A percentile compares a stretch with the other conserved stretches of the same genome.
Evolutionary conservation across 2,888 invertebrate genomes (phyloP).

Genomic region (Poecilobothrus nobilitatus): DNA sequence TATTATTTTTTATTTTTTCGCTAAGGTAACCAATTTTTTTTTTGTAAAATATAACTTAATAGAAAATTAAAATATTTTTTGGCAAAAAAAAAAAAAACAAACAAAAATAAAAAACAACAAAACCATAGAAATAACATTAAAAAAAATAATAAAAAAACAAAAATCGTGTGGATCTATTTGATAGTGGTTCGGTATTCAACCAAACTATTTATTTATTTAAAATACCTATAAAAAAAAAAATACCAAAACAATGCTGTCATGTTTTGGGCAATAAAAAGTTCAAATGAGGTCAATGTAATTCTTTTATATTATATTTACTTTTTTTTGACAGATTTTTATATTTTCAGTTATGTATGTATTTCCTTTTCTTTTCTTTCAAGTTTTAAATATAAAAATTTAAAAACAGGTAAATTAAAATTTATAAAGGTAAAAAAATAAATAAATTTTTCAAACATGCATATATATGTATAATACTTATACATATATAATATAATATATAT

Average conservation of each 20-base stretch:
- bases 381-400: not conserved
- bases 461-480: too few relatives aligned
- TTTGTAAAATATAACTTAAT: too few relatives aligned
- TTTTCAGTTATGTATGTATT: too few relatives aligned
- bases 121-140: not conserved
- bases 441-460: too few relatives aligned
- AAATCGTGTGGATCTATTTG: not conserved
- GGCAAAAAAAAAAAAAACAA: not conserved
- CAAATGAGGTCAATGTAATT: constrained; percentile 1
- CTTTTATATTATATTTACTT: not conserved
- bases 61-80: not conserved
- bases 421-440: too few relatives aligned
- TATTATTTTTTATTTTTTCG: too few relatives aligned
- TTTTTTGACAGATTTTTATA: not conserved
- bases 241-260: not conserved
- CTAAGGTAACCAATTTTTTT: too few relatives aligned
- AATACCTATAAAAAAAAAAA: not conserved
- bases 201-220: too few relatives aligned
- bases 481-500: too few relatives aligned
- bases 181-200: not conserved
- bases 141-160: not conserved
- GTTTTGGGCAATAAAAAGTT: constrained; percentile 4
- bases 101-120: not conserved
- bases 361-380: not conserved
- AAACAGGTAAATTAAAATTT: not conserved